Evolutionary conservation across 2,888 invertebrate genomes (phyloP), one percentile per base, ranked within the genome.

Genomic region (Stenodema calcarata): DNA sequence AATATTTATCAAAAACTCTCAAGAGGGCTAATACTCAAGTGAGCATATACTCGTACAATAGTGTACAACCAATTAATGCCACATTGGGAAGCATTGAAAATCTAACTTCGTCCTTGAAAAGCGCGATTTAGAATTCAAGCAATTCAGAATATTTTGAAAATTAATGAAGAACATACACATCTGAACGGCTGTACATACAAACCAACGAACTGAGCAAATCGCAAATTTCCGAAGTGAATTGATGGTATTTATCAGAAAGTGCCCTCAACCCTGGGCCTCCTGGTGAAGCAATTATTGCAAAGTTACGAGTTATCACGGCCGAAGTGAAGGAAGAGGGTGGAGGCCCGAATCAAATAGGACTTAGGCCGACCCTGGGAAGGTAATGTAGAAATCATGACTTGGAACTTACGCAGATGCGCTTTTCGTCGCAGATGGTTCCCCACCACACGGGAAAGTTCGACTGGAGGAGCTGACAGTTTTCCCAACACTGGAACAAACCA

Each of bases 391-490:
- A 76, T 75, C 73, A 83, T 69, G 30, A 75, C 35, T n/a, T 69
- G 44, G 30, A 86, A 95, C 95, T 94, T 93, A 95, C 95, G 91
- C 95, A 95, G 91, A 94, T 94, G 90, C 94, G 94, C 90, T 93
- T 94, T 90, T 94, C 94, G 89, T 94, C 93, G 91, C 95, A 95
- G 91, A 94, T 94, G 88, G 94, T 93, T 79, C 94, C 94, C 94
- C 95, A 95, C 95, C 95, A 95, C 69, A 94, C 93, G 92, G 94
- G 93, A 91, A 94, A 95, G 91, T 95, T 94, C 75, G 94, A 94
- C 91, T 95, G 94, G 88, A 95, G 93, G 89, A 94, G 92, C 91
- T 94, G 94, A 92, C 95, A 95, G 91, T 94, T 95, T 92, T 95
- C 94, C 95, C 95, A 95, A 91, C 95, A 95, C 95, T 95, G 94